Evolutionary conservation across 2,888 invertebrate species (phyloP).

Genomic region (Hoplodrina blanda): DNA sequence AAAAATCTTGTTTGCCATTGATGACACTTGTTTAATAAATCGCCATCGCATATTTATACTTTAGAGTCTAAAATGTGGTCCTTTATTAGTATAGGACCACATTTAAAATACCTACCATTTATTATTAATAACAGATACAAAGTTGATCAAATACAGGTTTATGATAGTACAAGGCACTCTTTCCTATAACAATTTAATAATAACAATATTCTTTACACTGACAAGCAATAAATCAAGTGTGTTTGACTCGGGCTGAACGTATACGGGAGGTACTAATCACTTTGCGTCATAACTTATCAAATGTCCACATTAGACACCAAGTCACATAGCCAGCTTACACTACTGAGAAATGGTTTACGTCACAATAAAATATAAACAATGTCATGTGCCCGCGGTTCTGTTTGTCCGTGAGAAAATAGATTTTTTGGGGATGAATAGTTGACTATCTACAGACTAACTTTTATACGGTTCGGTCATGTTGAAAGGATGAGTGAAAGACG

Average conservation of each 20-base stretch:
- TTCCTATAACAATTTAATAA: background rate
- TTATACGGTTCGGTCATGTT: no score
- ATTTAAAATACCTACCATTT: no score
- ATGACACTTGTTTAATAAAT: no score
- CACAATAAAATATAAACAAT: slow-evolving; percentile 10
- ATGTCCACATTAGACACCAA: slow-evolving; percentile 42
- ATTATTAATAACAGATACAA: no score
- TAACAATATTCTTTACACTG: slow-evolving; percentile 21
- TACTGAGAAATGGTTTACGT: slow-evolving; percentile 33
- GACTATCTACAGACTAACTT: no score
- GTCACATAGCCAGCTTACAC: slow-evolving; percentile 42
- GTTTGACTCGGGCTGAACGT: slow-evolving; percentile 32
- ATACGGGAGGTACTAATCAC: slow-evolving; percentile 54
- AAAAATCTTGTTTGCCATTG: no score
- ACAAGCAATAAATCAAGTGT: slow-evolving; percentile 38
- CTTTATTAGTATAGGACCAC: no score
- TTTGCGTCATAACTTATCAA: slow-evolving; percentile 48
- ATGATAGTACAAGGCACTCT: background rate
- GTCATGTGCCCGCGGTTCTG: background rate
- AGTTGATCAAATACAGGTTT: background rate
- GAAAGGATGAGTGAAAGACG: no score
- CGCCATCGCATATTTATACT: no score
- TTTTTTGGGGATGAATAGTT: no score
- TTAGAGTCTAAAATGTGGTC: no score
- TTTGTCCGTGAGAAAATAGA: background rate